These are phyloP conservation scores for Puma concolor DNA, from an alignment of 2,113 vertebrate species.

Conservation along the genomic window DNA sequence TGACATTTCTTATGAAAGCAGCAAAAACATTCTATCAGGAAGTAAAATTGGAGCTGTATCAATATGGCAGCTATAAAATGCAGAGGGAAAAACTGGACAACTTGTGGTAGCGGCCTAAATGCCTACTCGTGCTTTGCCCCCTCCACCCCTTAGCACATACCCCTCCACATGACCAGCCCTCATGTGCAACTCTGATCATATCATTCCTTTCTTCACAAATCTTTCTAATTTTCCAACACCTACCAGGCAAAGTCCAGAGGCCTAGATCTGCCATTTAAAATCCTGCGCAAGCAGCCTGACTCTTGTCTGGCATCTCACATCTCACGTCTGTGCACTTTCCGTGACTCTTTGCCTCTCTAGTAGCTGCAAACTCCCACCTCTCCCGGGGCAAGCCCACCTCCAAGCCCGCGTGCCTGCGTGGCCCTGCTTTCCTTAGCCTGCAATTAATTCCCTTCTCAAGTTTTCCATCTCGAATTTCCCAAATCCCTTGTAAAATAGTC, in stretches of 20 bases:
- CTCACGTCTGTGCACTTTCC: not conserved
- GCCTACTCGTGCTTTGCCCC: accelerated
- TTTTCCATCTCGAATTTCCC: not conserved
- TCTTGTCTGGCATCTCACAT: not conserved
- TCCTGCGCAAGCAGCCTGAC: accelerated
- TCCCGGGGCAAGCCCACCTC: not conserved
- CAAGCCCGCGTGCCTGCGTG: too few relatives aligned
- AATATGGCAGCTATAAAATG: not conserved
- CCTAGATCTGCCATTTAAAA: not conserved
- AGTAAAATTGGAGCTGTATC: not conserved
- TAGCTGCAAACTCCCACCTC: not conserved
- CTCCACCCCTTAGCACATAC: accelerated
- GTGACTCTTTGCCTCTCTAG: not conserved
- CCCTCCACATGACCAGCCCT: accelerated
- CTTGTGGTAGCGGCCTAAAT: not conserved
- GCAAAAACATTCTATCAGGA: not conserved
- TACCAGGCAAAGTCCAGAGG: not conserved
- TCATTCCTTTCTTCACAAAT: not conserved
- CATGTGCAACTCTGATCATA: accelerated
- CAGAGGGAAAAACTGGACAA: not conserved
- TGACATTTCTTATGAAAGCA: not conserved
- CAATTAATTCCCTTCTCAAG: not conserved
- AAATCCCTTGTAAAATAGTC: not conserved
- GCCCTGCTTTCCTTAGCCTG: not conserved
- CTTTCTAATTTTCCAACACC: not conserved